phyloP scores from a whole-genome alignment of 2,888 invertebrate species.

The Folsomia candida region DNA sequence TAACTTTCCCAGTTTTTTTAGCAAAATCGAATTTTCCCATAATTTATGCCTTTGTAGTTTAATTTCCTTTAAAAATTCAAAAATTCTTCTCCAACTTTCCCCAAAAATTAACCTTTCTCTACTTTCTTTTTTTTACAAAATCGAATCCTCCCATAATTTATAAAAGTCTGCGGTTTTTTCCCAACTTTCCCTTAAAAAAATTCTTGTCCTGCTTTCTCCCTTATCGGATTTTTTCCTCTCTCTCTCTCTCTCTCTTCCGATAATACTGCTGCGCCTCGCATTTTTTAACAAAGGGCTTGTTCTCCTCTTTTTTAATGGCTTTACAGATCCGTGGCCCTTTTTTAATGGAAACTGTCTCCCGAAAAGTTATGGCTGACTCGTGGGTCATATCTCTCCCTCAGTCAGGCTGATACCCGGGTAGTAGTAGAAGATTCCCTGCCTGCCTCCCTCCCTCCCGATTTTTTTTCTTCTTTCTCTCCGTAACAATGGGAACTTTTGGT shows the following conservation, averaged over 20 bases:
- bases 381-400: background rate
- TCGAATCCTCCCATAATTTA: too few species aligned
- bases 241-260: too few species aligned
- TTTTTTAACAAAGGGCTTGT: slow-evolving; percentile 30
- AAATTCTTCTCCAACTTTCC: too few species aligned
- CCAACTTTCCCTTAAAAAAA: slow-evolving; percentile 24
- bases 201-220: too few species aligned
- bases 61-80: too few species aligned
- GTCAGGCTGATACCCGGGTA: background rate
- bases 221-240: slow-evolving; percentile 29
- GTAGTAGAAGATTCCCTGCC: background rate
- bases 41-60: too few species aligned
- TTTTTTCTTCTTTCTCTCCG: too few species aligned
- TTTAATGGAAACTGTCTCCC: slow-evolving; percentile 42
- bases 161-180: slow-evolving; percentile 28
- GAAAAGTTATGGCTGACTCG: background rate
- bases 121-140: too few species aligned
- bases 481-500: background rate
- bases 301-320: slow-evolving; percentile 34
- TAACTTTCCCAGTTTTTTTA: too few species aligned
- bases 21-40: too few species aligned
- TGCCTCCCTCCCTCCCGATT: background rate
- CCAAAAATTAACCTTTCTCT: too few species aligned
- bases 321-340: slow-evolving; percentile 31
- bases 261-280: too few species aligned